These are phyloP conservation scores for Bettongia penicillata DNA, from an alignment of 2,113 vertebrate species.

Conservation along the genomic window DNA sequence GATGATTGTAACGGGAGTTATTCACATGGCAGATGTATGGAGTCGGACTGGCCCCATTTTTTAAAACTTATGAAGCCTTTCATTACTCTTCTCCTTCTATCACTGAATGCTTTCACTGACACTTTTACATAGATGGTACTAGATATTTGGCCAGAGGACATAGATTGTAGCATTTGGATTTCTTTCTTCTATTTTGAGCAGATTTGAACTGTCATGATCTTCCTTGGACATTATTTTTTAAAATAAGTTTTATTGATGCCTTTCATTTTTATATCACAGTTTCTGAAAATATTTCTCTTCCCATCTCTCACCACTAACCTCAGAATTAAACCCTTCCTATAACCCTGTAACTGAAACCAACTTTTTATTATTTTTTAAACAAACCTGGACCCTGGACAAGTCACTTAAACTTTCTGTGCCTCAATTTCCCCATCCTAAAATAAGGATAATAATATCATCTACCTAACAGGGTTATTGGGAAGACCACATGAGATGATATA, in stretches of 20 bases:
- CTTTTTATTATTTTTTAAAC: not conserved
- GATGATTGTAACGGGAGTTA: slow-evolving; percentile 61
- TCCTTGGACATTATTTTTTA: not conserved
- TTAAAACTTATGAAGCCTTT: slow-evolving; percentile 52
- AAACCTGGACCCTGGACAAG: not conserved
- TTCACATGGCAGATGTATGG: slow-evolving; percentile 46
- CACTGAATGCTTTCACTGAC: slow-evolving; percentile 29
- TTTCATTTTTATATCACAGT: not conserved
- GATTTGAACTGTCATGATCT: slow-evolving; percentile 23
- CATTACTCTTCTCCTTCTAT: slow-evolving; percentile 43
- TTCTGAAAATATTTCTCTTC: not conserved
- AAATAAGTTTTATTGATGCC: not conserved
- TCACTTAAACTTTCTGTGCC: not conserved
- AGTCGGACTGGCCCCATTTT: slow-evolving; percentile 39
- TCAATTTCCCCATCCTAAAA: not conserved
- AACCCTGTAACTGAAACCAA: not conserved
- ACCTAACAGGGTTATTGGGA: not conserved
- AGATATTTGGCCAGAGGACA: slow-evolving; percentile 1
- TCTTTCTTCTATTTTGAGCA: not conserved
- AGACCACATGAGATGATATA: not conserved
- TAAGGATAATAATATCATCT: not conserved
- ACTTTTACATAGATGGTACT: not conserved
- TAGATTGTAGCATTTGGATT: slow-evolving; percentile 12
- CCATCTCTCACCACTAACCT: not conserved
- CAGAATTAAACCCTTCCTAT: not conserved